These are phyloP conservation scores for Micrastur ruficollis DNA, from an alignment of 2,797 vertebrate genomes.

Conservation along the genomic window DNA sequence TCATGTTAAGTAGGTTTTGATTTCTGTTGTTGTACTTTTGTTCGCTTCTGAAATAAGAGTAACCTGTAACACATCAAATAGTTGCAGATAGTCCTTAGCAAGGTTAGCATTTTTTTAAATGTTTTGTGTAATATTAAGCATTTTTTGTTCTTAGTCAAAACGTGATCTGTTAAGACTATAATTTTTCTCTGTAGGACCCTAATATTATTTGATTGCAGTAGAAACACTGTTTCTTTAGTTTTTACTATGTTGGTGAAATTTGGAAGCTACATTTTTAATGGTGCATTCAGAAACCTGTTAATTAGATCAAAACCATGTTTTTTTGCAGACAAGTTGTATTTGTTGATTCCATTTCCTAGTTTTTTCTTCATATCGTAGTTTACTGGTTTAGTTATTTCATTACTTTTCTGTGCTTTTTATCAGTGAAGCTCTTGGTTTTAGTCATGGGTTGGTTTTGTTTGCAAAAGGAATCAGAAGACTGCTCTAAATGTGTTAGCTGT, in stretches of 20 bases:
- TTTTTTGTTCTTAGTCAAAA: neutral
- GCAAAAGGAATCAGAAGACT: neutral
- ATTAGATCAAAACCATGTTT: neutral
- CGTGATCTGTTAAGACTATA: neutral
- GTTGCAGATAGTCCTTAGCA: neutral
- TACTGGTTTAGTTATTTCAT: neutral
- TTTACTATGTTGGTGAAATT: neutral
- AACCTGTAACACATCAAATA: neutral
- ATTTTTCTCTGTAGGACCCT: neutral
- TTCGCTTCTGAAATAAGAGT: neutral
- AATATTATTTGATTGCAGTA: neutral
- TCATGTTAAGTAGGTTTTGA: neutral
- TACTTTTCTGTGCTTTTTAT: neutral
- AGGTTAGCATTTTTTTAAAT: neutral
- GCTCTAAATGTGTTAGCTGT: neutral
- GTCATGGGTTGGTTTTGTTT: neutral
- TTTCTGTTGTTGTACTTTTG: neutral
- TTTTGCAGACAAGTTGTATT: neutral
- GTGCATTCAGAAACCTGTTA: neutral
- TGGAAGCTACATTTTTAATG: neutral
- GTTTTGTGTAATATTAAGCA: neutral
- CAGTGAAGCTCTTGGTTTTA: neutral
- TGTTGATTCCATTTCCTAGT: neutral
- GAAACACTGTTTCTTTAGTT: neutral
- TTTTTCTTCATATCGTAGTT: neutral